These are phyloP conservation scores for Scolopax mira DNA, from an alignment of 2,113 vertebrate species.

Conservation along the genomic window DNA sequence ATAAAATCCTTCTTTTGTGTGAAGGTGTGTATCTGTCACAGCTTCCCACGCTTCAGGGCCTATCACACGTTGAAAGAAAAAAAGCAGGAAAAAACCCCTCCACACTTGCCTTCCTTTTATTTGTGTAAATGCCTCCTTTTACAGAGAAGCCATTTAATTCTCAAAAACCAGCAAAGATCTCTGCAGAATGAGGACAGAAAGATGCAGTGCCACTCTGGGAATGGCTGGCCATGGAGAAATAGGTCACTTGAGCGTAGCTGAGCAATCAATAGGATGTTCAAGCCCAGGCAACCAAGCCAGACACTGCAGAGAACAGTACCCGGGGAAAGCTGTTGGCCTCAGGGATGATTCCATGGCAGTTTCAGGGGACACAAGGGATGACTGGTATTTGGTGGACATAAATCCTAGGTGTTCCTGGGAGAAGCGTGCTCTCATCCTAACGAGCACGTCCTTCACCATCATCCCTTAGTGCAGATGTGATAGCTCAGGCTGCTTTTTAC, in stretches of 20 bases:
- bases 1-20: too few species aligned
- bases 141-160: fast-evolving
- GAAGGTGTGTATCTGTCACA: not conserved
- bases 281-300: not conserved
- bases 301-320: not conserved
- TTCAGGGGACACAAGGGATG: not conserved
- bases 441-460: not conserved
- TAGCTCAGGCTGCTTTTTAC: not conserved
- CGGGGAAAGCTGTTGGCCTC: not conserved
- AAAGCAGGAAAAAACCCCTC: not conserved
- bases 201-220: not conserved
- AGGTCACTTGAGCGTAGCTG: not conserved
- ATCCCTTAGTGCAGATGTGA: not conserved
- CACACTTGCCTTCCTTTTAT: not conserved
- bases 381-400: not conserved
- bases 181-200: not conserved
- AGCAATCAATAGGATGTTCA: not conserved
- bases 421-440: not conserved
- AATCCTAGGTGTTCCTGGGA: not conserved
- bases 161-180: not conserved
- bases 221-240: not conserved
- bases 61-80: not conserved
- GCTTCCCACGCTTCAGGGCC: not conserved
- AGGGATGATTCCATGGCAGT: not conserved
- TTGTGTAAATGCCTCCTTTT: not conserved